These are phyloP conservation scores for Candoia aspera DNA, from an alignment of 2,113 vertebrate species.

Conservation along the genomic window DNA sequence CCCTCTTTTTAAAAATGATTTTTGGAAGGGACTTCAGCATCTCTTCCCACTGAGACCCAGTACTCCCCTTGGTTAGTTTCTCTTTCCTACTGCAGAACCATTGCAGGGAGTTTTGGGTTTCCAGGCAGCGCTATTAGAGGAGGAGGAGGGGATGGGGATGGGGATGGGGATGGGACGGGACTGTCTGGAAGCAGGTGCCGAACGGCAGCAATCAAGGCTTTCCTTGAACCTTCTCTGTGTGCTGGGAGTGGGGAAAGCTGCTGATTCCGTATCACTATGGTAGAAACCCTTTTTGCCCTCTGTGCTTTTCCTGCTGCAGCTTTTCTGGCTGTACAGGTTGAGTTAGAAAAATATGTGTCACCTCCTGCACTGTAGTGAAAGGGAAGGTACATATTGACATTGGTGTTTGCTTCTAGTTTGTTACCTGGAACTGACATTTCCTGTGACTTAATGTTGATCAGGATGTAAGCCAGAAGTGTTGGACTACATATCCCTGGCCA, in stretches of 20 bases:
- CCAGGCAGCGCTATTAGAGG: not conserved
- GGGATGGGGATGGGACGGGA: not conserved
- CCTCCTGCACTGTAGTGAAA: not conserved
- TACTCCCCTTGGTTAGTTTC: not conserved
- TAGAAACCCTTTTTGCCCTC: not conserved
- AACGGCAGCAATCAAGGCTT: not conserved
- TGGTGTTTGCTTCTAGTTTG: not conserved
- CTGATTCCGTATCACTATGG: not conserved
- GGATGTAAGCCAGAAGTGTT: not conserved
- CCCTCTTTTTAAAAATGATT: not conserved
- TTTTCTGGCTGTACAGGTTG: not conserved
- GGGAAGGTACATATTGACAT: not conserved
- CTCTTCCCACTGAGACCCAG: not conserved
- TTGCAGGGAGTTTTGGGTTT: not conserved
- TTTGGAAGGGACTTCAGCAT: not conserved
- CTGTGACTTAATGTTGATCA: not conserved
- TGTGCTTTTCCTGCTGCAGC: not conserved
- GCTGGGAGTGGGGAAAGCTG: not conserved
- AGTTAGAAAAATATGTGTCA: not conserved
- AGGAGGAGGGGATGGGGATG: not conserved
- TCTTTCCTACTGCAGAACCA: not conserved
- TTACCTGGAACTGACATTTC: not conserved
- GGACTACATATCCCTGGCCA: not conserved
- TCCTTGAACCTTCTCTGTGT: not conserved
- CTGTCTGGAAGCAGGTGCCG: not conserved